A percentile compares a stretch with the other conserved stretches of the same genome.
Evolutionary conservation across 2,888 invertebrate species (phyloP).

Genomic region (Cepaea hortensis): DNA sequence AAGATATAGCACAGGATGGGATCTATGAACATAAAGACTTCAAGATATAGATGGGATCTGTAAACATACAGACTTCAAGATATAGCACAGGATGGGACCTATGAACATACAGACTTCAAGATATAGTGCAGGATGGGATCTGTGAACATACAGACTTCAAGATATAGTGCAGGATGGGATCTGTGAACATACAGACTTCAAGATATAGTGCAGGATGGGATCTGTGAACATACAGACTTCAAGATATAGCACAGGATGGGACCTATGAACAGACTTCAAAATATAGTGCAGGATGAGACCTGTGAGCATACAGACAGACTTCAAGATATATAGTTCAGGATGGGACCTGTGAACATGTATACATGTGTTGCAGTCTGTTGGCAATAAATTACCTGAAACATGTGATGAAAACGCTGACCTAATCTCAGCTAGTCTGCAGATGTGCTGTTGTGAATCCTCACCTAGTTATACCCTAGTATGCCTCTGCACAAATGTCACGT

Average conservation of each 20-base stretch:
- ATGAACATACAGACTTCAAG: too few species aligned
- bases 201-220: too few species aligned
- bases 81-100: neutral
- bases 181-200: too few species aligned
- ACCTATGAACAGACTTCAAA: conserved; percentile 5
- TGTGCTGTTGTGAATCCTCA: conserved; percentile 79
- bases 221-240: too few species aligned
- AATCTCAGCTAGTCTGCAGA: conserved; percentile 80
- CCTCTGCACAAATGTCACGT: too few species aligned
- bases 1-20: neutral
- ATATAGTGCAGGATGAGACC: neutral
- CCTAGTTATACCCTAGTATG: neutral
- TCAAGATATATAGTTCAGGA: conserved; percentile 82
- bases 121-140: too few species aligned
- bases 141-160: too few species aligned
- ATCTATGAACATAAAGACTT: conserved; percentile 82
- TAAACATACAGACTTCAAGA: conserved; percentile 53
- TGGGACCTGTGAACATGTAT: conserved; percentile 77
- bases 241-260: too few species aligned
- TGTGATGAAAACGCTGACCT: conserved; percentile 83
- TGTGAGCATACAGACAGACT: conserved; percentile 84
- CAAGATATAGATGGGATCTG: conserved; percentile 79
- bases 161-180: too few species aligned
- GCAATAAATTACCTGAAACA: conserved; percentile 70
- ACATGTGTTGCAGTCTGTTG: neutral